Evolutionary conservation across 2,797 vertebrate genomes (phyloP), one percentile per base, ranked within the genome.

Genomic region (Lacerta agilis): DNA sequence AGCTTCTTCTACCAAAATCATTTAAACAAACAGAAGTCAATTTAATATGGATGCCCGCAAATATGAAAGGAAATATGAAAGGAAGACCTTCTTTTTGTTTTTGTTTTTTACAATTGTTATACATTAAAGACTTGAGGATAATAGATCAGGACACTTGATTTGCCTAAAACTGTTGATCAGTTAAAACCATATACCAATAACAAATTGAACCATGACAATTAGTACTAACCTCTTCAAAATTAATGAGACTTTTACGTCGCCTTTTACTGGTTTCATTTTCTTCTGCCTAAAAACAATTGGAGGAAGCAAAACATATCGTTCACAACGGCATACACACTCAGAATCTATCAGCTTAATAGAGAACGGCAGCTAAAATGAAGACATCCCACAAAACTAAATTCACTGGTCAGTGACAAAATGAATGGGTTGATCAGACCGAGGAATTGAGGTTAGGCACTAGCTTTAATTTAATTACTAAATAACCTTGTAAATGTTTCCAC

Each of bases 221-320:
- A 80, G 33, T 87, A 98, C 98, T 61, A 85, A 99, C 99, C 98
- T 99, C 98, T 66, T 98, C 98, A 87, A 98, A 94, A 94, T 96
- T 97, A 89, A 93, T 93, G 55, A 96, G 91, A 86, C 97, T 97
- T 92, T 97, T 99, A 78, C 98, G 95, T 90, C 98, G 97, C 91
- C 98, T 97, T 95, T 99, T 99, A 95, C 97, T 98, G 91, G 97
- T 96, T 87, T 99, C 98, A 0, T 96, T 97, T 89, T 98, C 97
- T 45, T 98, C 98, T 0, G 89, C 97, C 98, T 99, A 94, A 66
- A 85, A 94, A 92, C 0, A 1, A 49, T 15, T 87, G 90, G 95
- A 88, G 6, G 86, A 92, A 86, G 83, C 79, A 36, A 89, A 87
- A 27, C 82, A 78, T 11, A 3, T 1, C 3, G 58, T 79, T 87